Percentiles rank a stretch among this genome's conserved stretches.
These are phyloP conservation scores for Macrostomum lignano DNA, from an alignment of 1,140 invertebrate species.

Conservation along the genomic window DNA sequence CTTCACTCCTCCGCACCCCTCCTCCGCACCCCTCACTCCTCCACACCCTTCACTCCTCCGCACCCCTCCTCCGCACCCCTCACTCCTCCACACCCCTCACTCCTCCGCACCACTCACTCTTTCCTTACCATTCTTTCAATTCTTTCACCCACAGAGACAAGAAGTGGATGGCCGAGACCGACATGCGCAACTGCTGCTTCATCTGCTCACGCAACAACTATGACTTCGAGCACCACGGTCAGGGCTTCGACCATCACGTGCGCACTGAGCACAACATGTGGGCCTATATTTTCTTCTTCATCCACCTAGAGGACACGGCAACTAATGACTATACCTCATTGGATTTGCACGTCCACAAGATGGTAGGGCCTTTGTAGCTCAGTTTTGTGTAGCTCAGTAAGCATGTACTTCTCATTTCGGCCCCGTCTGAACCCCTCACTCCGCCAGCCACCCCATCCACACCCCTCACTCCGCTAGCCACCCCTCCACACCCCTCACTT, in stretches of 20 bases:
- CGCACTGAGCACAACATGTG: constrained; percentile 9
- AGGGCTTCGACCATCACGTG: constrained; percentile 9
- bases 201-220: constrained; percentile 22
- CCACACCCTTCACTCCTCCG: no score
- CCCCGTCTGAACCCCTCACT: no score
- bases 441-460: no score
- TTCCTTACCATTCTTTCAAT: no score
- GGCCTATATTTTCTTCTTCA: constrained; percentile 10
- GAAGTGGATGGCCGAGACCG: constrained; percentile 22
- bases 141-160: no score
- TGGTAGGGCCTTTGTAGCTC: constrained; percentile 10
- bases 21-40: no score
- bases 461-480: no score
- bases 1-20: no score
- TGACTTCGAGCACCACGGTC: constrained; percentile 15
- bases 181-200: constrained; percentile 21
- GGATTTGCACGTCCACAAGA: constrained; percentile 18
- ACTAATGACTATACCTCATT: constrained; percentile 13
- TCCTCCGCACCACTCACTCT: no score
- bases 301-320: constrained; percentile 8
- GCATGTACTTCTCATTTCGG: background rate
- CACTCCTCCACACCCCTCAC: no score
- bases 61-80: no score
- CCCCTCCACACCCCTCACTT: no score
- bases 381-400: background rate